Percentiles rank a stretch among this genome's conserved stretches.
These are phyloP conservation scores for Orthosia gracilis DNA, from an alignment of 2,888 invertebrate species.

Conservation along the genomic window DNA sequence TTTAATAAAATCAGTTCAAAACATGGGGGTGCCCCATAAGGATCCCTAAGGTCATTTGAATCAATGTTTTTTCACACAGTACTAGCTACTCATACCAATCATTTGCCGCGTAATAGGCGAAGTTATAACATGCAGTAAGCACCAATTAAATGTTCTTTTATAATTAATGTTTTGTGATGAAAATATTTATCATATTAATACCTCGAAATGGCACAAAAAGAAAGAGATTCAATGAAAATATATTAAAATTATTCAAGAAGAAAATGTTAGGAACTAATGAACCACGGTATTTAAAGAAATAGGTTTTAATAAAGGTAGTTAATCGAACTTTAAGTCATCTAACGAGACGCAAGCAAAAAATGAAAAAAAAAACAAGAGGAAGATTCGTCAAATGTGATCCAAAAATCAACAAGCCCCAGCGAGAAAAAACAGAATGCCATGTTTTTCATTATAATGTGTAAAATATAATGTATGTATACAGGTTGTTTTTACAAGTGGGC, in stretches of 20 bases:
- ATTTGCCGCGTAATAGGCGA: constrained; percentile 25
- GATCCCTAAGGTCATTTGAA: constrained; percentile 43
- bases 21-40: neutral
- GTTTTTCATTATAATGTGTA: too few relatives aligned
- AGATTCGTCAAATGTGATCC: too few relatives aligned
- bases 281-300: constrained; percentile 1
- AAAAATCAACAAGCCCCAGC: too few relatives aligned
- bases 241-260: neutral
- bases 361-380: too few relatives aligned
- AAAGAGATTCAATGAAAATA: neutral
- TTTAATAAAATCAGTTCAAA: neutral
- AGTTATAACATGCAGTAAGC: neutral
- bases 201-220: constrained; percentile 1
- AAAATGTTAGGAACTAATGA: neutral
- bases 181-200: constrained; percentile 24
- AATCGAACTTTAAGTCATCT: constrained; percentile 8
- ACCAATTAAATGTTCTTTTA: constrained; percentile 9
- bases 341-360: neutral
- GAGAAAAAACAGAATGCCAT: too few relatives aligned
- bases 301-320: constrained; percentile 14
- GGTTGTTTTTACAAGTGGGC: too few relatives aligned
- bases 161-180: constrained; percentile 22
- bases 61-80: constrained; percentile 20
- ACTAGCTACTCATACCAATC: constrained; percentile 18
- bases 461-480: too few relatives aligned